Conservation (phyloP, 1,140 invertebrate genomes). For the Drosophila grimshawi region DNA sequence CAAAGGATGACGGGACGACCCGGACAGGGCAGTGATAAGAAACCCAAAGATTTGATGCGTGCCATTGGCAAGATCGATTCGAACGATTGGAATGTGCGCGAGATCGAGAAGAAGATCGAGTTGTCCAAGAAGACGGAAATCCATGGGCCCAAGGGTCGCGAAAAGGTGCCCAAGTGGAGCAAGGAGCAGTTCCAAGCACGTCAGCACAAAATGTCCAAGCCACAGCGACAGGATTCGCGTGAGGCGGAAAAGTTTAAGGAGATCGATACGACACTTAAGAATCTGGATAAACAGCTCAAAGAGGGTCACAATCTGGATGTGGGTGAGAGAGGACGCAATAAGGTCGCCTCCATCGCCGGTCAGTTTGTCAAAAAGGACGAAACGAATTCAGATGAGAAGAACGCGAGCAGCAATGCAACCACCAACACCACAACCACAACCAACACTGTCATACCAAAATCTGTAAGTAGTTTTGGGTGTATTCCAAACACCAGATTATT, state of each 20-base stretch:
- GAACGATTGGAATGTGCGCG: constrained; percentile 96
- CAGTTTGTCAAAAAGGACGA: constrained; percentile 90
- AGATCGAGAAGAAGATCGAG: constrained; percentile 95
- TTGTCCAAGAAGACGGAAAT: constrained; percentile 89
- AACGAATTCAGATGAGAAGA: constrained; percentile 85
- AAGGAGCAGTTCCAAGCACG: constrained; percentile 93
- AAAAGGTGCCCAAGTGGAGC: constrained; percentile 96
- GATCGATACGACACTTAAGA: constrained; percentile 92
- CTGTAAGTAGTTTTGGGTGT: constrained; percentile 86
- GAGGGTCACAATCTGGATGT: constrained; percentile 90
- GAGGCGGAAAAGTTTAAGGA: constrained; percentile 88
- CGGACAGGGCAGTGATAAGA: constrained; percentile 88
- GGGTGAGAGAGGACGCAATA: constrained; percentile 90
- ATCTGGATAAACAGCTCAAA: constrained; percentile 91
- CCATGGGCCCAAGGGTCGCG: constrained; percentile 87
- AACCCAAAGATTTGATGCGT: constrained; percentile 93
- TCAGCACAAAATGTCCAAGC: constrained; percentile 90
- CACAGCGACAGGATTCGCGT: constrained; percentile 86
- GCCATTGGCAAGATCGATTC: constrained; percentile 96
- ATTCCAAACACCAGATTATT: constrained; percentile 15
- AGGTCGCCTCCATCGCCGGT: constrained; percentile 94
- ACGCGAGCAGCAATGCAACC: constrained; percentile 65
- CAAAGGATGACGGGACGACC: constrained; percentile 86
- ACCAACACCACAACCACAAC: constrained; percentile 59
- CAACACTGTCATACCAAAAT: constrained; percentile 86